Evolutionary conservation across 2,113 vertebrate species (phyloP).

Genomic region (Camelus dromedarius): DNA sequence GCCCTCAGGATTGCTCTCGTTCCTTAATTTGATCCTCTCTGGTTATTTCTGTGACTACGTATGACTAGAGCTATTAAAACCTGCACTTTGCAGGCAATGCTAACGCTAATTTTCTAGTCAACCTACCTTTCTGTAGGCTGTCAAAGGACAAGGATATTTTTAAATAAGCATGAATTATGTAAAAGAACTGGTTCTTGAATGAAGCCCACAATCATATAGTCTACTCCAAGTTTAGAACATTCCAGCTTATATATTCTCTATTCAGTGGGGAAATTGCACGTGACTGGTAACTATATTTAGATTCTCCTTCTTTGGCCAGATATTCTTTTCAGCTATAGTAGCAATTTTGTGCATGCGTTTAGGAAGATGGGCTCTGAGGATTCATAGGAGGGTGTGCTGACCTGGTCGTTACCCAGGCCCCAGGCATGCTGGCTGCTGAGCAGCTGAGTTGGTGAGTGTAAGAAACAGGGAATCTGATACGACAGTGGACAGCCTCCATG

Average conservation of each 20-base stretch:
- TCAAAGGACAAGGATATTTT: conserved; percentile 34
- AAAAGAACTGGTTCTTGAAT: conserved; percentile 60
- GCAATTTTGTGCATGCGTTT: neutral
- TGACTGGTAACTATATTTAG: conserved; percentile 46
- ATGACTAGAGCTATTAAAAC: conserved; percentile 67
- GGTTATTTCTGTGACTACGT: conserved; percentile 64
- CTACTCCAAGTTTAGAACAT: conserved; percentile 50
- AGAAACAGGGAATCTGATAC: neutral
- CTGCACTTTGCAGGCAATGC: conserved; percentile 57
- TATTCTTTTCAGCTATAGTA: neutral
- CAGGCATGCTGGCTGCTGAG: neutral
- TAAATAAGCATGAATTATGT: conserved; percentile 61
- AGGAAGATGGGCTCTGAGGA: neutral
- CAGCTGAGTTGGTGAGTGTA: neutral
- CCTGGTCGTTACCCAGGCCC: neutral
- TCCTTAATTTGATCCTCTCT: conserved; percentile 66
- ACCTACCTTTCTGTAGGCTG: conserved; percentile 43
- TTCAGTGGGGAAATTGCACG: neutral
- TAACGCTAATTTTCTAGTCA: conserved; percentile 72
- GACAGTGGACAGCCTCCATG: neutral
- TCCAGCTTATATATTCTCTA: neutral
- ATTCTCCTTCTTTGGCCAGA: neutral
- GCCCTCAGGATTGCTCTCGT: neutral
- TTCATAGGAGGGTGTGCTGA: neutral
- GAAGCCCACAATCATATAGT: conserved; percentile 35